phyloP scores from a whole-genome alignment of 2,797 vertebrate genomes.

The Peromyscus eremicus region DNA sequence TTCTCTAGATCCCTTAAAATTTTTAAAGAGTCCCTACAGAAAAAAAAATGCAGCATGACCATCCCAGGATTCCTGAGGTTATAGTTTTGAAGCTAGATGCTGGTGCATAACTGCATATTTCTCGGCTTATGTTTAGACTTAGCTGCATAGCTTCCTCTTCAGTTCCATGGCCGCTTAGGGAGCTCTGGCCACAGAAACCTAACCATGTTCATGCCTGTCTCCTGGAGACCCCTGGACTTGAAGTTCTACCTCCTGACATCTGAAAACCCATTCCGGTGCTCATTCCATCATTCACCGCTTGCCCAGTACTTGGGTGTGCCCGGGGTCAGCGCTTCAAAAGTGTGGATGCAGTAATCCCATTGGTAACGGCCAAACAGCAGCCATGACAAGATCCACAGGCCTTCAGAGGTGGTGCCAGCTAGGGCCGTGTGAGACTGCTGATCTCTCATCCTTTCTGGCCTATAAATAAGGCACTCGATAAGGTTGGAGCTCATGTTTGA shows the following conservation, averaged over 20 bases:
- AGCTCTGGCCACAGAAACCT: background rate
- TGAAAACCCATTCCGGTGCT: slow-evolving; percentile 37
- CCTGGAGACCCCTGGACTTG: background rate
- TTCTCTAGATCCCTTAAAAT: slow-evolving; percentile 58
- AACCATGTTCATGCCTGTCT: background rate
- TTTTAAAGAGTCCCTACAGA: slow-evolving; percentile 39
- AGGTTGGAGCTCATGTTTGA: background rate
- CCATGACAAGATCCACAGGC: background rate
- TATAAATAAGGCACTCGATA: background rate
- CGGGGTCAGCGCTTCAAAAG: background rate
- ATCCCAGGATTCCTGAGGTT: slow-evolving; percentile 58
- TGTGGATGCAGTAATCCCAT: background rate
- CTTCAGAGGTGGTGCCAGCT: background rate
- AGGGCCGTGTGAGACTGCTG: background rate
- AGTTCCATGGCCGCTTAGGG: background rate
- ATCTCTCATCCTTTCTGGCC: background rate
- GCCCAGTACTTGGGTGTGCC: background rate
- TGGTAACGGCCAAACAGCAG: background rate
- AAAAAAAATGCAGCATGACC: slow-evolving; percentile 22
- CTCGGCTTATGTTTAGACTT: slow-evolving; percentile 56
- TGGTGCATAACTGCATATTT: slow-evolving; percentile 23
- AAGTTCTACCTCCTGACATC: slow-evolving; percentile 1
- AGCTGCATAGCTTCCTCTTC: background rate
- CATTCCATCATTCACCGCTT: background rate
- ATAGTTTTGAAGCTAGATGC: slow-evolving; percentile 68